Percentiles rank a stretch among this genome's conserved stretches.
Evolutionary conservation across 2,797 vertebrate species (phyloP).

Genomic region (Channa striata): DNA sequence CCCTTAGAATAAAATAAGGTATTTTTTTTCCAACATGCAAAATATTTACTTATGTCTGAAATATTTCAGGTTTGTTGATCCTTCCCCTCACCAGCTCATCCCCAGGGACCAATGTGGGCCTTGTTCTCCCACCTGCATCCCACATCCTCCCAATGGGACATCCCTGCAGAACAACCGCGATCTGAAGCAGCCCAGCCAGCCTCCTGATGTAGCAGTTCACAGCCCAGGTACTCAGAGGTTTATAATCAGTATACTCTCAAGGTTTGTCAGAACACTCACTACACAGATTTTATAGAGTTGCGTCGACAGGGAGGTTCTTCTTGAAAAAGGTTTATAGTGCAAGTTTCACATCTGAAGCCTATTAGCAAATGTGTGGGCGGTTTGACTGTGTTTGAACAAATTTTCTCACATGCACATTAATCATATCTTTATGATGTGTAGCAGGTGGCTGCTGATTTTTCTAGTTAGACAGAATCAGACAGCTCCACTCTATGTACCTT

Average conservation of each 20-base stretch:
- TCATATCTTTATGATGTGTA: slow-evolving; percentile 50
- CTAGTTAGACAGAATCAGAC: slow-evolving; percentile 52
- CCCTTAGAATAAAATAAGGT: neutral
- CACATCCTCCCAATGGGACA: slow-evolving; percentile 65
- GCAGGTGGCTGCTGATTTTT: slow-evolving; percentile 62
- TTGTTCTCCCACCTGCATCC: slow-evolving; percentile 62
- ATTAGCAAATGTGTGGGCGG: slow-evolving; percentile 56
- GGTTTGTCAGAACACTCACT: slow-evolving; percentile 17
- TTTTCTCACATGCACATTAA: slow-evolving; percentile 50
- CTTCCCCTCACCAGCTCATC: slow-evolving; percentile 70
- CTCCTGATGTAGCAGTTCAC: slow-evolving; percentile 43
- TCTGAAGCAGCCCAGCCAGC: slow-evolving; percentile 52
- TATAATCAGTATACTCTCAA: slow-evolving; percentile 5
- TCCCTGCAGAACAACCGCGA: slow-evolving; percentile 56
- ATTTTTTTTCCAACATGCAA: slow-evolving; percentile 9
- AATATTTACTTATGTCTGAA: slow-evolving; percentile 61
- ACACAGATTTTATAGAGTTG: slow-evolving; percentile 10
- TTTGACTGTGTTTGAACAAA: slow-evolving; percentile 61
- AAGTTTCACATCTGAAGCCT: slow-evolving; percentile 41
- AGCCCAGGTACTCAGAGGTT: slow-evolving; percentile 64
- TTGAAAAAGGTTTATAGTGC: slow-evolving; percentile 20
- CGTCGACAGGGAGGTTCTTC: neutral
- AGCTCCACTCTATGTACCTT: slow-evolving; percentile 51
- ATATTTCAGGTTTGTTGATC: slow-evolving; percentile 81
- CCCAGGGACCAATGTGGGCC: slow-evolving; percentile 54